Evolutionary conservation across 2,888 invertebrate genomes (phyloP).

Genomic region (Eumerus sabulonum): DNA sequence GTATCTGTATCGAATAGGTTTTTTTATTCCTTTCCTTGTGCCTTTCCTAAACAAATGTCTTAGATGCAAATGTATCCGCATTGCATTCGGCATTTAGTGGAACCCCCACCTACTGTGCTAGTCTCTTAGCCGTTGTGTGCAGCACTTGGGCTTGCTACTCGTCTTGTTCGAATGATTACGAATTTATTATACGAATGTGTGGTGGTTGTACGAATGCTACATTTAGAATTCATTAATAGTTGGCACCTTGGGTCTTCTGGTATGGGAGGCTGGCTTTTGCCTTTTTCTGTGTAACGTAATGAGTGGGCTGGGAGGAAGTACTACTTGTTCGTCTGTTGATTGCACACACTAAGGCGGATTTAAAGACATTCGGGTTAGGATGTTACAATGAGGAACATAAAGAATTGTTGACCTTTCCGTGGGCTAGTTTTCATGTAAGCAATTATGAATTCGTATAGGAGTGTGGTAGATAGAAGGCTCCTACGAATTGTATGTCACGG

Average conservation of each 20-base stretch:
- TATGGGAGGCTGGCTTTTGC: constrained; percentile 11
- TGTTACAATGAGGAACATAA: too few species aligned
- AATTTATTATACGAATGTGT: constrained; percentile 56
- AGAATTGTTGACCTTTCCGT: too few species aligned
- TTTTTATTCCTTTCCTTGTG: too few species aligned
- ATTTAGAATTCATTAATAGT: constrained; percentile 61
- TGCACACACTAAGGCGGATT: neutral
- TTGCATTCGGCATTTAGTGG: constrained; percentile 62
- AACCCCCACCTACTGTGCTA: constrained; percentile 49
- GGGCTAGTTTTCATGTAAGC: too few species aligned
- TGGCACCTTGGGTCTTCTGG: constrained; percentile 48
- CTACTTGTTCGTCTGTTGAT: too few species aligned
- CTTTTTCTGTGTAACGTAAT: neutral
- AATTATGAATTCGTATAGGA: too few species aligned
- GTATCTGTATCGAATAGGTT: constrained; percentile 36
- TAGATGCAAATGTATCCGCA: constrained; percentile 62
- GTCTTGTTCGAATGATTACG: constrained; percentile 60
- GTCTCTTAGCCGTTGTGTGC: too few species aligned
- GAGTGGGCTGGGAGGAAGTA: too few species aligned
- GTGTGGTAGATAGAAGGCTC: too few species aligned
- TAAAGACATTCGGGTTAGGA: neutral
- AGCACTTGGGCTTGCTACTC: constrained; percentile 30
- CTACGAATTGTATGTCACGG: too few species aligned
- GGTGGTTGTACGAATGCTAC: constrained; percentile 41
- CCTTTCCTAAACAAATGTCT: constrained; percentile 55